A percentile compares a stretch with the other conserved stretches of the same genome.
These are phyloP conservation scores for Hylyphantes graminicola DNA, from an alignment of 1,140 invertebrate genomes.

Conservation along the genomic window DNA sequence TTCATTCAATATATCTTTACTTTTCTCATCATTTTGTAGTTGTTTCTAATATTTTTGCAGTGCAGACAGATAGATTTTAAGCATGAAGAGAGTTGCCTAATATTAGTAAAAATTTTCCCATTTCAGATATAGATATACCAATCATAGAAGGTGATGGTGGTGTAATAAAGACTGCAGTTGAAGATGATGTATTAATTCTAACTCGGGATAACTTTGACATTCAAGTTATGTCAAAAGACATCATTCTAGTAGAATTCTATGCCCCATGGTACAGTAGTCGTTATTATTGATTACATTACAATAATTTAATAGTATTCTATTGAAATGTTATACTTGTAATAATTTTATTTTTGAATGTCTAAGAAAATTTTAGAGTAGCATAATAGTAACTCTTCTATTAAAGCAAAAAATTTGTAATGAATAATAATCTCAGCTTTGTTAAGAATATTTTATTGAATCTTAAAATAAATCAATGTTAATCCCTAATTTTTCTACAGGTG, in stretches of 20 bases:
- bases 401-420: too few species aligned
- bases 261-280: slow-evolving; percentile 69
- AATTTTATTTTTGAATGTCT: not conserved
- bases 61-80: too few species aligned
- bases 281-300: not conserved
- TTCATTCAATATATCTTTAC: too few species aligned
- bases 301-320: not conserved
- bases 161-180: slow-evolving; percentile 64
- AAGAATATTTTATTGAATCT: not conserved
- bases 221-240: slow-evolving; percentile 66
- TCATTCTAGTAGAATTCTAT: slow-evolving; percentile 72
- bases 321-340: not conserved
- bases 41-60: too few species aligned
- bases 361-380: not conserved
- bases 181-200: slow-evolving; percentile 70
- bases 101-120: too few species aligned
- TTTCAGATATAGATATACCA: slow-evolving; percentile 61
- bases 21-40: too few species aligned
- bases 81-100: too few species aligned
- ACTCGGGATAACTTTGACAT: slow-evolving; percentile 70
- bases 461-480: not conserved
- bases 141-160: slow-evolving; percentile 59
- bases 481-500: slow-evolving; percentile 66
- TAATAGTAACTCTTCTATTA: too few species aligned
- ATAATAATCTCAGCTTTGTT: too few species aligned